Conservation (phyloP, 2,888 invertebrate species). For the Autographa pulchrina region DNA sequence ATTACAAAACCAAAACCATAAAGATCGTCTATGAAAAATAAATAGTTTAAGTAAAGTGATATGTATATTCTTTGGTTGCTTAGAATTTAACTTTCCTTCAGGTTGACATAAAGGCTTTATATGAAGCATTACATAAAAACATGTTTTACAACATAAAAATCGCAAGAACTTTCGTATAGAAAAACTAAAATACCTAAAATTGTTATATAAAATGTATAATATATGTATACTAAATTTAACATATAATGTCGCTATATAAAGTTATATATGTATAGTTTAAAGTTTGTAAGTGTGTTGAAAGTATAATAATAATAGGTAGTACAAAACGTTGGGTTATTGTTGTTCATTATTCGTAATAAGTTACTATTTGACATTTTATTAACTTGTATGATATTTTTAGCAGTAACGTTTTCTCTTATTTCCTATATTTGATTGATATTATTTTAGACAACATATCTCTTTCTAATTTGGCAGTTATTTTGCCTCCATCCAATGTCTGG, state of each 20-base stretch:
- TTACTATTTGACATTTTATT: slow-evolving; percentile 5
- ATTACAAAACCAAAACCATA: background rate
- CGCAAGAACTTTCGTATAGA: background rate
- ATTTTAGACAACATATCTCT: background rate
- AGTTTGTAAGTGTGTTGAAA: slow-evolving; percentile 67
- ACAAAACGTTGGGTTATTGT: slow-evolving; percentile 64
- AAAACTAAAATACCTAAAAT: slow-evolving; percentile 9
- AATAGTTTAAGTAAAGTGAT: slow-evolving; percentile 15
- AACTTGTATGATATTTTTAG: background rate
- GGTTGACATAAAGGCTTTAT: slow-evolving; percentile 10
- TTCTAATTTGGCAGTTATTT: background rate
- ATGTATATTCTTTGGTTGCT: slow-evolving; percentile 16
- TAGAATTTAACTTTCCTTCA: slow-evolving; percentile 4
- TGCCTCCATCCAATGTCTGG: background rate
- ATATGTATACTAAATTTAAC: slow-evolving; percentile 11
- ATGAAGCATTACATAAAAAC: background rate
- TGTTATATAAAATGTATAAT: slow-evolving; percentile 17
- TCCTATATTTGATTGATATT: slow-evolving; percentile 7
- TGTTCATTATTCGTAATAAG: slow-evolving; percentile 26
- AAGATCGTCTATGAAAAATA: background rate
- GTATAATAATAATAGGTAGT: slow-evolving; percentile 70
- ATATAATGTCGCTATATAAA: slow-evolving; percentile 34
- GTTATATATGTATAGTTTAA: slow-evolving; percentile 70
- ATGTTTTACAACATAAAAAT: background rate
- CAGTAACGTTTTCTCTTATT: background rate